phyloP scores from a whole-genome alignment of 2,888 invertebrate species.

The Camptogramma bilineatum region DNA sequence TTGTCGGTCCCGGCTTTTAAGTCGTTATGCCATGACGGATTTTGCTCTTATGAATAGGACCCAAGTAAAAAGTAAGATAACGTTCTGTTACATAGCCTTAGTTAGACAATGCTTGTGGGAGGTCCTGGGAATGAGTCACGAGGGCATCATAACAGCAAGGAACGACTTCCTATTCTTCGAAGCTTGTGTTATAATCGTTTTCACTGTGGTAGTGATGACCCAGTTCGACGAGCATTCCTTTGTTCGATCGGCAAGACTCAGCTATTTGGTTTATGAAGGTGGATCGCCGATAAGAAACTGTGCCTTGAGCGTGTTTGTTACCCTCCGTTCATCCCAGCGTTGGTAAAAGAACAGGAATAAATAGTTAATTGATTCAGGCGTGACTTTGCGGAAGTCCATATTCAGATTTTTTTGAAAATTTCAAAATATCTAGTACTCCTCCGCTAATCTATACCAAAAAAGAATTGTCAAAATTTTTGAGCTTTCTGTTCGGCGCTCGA shows the following conservation, averaged over 20 bases:
- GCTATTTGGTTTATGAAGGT: not conserved
- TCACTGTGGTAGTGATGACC: not conserved
- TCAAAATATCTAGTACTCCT: no score
- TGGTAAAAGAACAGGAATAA: not conserved
- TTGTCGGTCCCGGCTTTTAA: no score
- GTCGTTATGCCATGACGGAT: no score
- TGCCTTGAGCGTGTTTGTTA: not conserved
- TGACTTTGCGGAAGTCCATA: no score
- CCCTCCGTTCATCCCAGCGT: not conserved
- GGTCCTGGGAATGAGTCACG: conserved; percentile 60
- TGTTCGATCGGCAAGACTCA: not conserved
- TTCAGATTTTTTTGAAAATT: no score
- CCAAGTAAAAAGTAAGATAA: not conserved
- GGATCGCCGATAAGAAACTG: not conserved
- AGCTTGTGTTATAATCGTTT: not conserved
- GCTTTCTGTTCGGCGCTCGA: no score
- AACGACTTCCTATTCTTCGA: conserved; percentile 45
- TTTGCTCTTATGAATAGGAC: not conserved
- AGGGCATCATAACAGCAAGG: conserved; percentile 56
- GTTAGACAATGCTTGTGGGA: conserved; percentile 39
- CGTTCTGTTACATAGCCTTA: conserved; percentile 9
- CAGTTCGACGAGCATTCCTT: not conserved
- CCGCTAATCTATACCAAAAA: no score
- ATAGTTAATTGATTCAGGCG: no score
- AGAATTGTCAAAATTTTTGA: no score